Evolutionary conservation across 2,113 vertebrate genomes (phyloP).

Genomic region (Rousettus leschenaultii): DNA sequence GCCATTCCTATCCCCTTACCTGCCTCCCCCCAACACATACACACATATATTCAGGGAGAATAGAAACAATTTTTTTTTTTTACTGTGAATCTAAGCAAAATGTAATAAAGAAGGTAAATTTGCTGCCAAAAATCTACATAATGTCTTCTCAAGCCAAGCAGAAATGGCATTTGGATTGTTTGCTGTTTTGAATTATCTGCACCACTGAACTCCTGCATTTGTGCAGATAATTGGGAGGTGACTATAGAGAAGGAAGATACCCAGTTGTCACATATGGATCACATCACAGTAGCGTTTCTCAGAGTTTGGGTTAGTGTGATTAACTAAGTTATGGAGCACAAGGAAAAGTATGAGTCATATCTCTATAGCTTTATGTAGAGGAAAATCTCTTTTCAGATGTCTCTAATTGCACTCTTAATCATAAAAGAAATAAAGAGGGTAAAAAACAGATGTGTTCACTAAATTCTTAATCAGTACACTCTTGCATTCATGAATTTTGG

Average conservation of each 20-base stretch:
- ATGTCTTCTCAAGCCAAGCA: constrained; percentile 73
- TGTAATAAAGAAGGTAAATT: constrained; percentile 78
- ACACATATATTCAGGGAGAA: constrained; percentile 3
- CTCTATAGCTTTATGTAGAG: background rate
- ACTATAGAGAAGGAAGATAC: background rate
- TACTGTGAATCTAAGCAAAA: constrained; percentile 71
- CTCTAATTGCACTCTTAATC: background rate
- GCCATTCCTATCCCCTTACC: background rate
- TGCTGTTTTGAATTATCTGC: constrained; percentile 71
- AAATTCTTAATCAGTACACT: background rate
- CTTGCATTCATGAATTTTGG: background rate
- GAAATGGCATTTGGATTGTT: constrained; percentile 72
- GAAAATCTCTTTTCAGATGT: background rate
- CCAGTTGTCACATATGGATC: background rate
- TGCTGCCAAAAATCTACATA: constrained; percentile 72
- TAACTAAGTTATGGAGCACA: background rate
- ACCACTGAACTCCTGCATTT: constrained; percentile 51
- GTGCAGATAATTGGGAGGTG: constrained; percentile 60
- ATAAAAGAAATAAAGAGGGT: background rate
- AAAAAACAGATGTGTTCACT: background rate
- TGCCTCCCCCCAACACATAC: background rate
- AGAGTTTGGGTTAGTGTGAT: background rate
- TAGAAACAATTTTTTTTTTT: constrained; percentile 55
- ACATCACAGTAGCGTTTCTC: background rate
- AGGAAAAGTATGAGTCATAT: background rate